Base-by-base conservation (phyloP, 2,888 invertebrate species). In the Chymomyza caudatula region DNA sequence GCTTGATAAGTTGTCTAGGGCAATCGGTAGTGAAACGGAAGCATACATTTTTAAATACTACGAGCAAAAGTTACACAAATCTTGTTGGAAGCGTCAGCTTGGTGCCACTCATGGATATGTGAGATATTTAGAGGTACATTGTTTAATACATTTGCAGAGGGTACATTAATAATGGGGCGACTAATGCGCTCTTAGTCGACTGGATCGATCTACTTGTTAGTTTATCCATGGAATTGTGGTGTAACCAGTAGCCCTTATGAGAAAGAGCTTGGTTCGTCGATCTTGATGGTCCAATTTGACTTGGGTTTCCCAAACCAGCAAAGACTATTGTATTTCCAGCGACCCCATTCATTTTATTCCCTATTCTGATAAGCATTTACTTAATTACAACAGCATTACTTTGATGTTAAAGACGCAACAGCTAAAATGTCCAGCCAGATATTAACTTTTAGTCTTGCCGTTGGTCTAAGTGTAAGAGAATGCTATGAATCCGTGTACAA, bases 61-160 rank as follows among this genome's bases (percentile, higher is more conserved):
- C 63, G 81, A 87, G 37, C 56, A 76, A 13, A 84, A 83, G 60
- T 69, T 90, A 51, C 77, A 77, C 5, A 84, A 77, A 51, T 70
- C 78, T 25, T 43, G 63, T 17, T 90, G 90, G 90, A 89, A 89
- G 67, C 82, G 78, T 0, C 82, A 90, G 55, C 65, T 88, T 3
- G 90, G 90, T 0, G 72, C 85, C 2, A 67, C 87, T 2, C 86
- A 89, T 74, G 88, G 88, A 0, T 89, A 86, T 62, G 57, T 70
- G 2, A 74, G 70, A 52, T 90, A 84, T 64, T 63, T 89, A 8
- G 70, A 88, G 79, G 89, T 87, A 63, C 13, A 3, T 52, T 29
- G 13, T 22, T 19, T 42, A 19, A n/a, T 42, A 3, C 15, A 49
- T 47, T 25, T 0, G 1, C 2, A 19, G 20, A 0, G 0, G 17